These are phyloP conservation scores for Hephaestus fuliginosus DNA, from an alignment of 2,797 vertebrate species.

Conservation along the genomic window DNA sequence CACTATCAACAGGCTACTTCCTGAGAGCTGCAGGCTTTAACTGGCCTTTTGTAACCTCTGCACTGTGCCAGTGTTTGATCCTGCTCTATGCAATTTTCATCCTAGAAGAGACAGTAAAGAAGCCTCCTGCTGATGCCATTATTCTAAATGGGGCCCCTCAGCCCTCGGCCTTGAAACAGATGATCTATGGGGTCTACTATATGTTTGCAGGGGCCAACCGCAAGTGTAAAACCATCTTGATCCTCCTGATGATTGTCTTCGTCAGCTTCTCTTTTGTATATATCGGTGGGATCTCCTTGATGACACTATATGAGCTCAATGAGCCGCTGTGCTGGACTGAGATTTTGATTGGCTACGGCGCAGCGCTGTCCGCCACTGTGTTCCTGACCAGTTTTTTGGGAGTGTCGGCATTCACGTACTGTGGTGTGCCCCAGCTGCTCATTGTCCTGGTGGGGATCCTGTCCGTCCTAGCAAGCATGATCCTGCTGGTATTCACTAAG, in stretches of 20 bases:
- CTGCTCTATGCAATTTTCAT: conserved; percentile 90
- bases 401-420: conserved; percentile 88
- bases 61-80: conserved; percentile 81
- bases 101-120: conserved; percentile 86
- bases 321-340: conserved; percentile 95
- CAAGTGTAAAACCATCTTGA: conserved; percentile 80
- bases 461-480: conserved; percentile 87
- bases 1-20: conserved; percentile 93
- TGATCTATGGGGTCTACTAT: conserved; percentile 84
- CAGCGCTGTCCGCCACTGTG: conserved; percentile 86
- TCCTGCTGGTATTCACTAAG: conserved; percentile 88
- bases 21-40: conserved; percentile 89
- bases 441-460: conserved; percentile 91
- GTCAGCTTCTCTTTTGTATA: conserved; percentile 85
- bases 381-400: conserved; percentile 92
- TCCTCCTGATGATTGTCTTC: conserved; percentile 88
- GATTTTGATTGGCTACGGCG: conserved; percentile 94
- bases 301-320: conserved; percentile 93
- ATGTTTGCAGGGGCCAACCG: conserved; percentile 86
- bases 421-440: conserved; percentile 85
- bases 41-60: conserved; percentile 90
- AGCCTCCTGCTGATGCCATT: conserved; percentile 37
- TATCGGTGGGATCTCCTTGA: conserved; percentile 83
- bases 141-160: conserved; percentile 28
- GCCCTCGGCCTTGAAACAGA: conserved; percentile 79